Evolutionary conservation across 1,140 invertebrate species (phyloP).

Genomic region (Drosophila burlai): DNA sequence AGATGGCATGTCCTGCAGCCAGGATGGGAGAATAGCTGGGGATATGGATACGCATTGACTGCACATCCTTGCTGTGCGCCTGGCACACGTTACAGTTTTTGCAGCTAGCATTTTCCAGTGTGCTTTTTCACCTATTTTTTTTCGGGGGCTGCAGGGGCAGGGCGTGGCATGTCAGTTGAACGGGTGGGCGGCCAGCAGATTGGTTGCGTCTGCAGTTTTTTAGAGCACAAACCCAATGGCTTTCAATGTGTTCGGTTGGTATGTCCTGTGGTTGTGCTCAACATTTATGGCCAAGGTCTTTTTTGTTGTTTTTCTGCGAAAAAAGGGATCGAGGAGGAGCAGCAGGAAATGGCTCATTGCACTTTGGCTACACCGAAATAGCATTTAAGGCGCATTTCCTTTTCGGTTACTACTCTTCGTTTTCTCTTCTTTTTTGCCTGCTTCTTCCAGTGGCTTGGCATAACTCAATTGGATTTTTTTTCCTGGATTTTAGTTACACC

Average conservation of each 20-base stretch:
- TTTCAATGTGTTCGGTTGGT: slow-evolving; percentile 32
- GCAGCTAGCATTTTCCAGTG: slow-evolving; percentile 19
- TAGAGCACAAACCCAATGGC: slow-evolving; percentile 18
- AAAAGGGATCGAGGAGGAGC: slow-evolving; percentile 8
- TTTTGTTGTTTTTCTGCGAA: background rate
- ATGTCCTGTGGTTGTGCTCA: slow-evolving; percentile 80
- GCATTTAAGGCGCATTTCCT: slow-evolving; percentile 81
- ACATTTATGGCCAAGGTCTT: slow-evolving; percentile 74
- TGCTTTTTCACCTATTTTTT: slow-evolving; percentile 60
- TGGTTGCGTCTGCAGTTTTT: slow-evolving; percentile 73
- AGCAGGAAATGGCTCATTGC: slow-evolving; percentile 79
- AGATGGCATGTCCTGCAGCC: slow-evolving; percentile 58
- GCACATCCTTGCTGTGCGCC: slow-evolving; percentile 50
- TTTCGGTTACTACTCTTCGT: background rate
- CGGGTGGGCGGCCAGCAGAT: slow-evolving; percentile 71
- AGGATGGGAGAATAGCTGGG: slow-evolving; percentile 27
- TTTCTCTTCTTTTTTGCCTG: slow-evolving; percentile 11
- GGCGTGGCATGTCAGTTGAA: slow-evolving; percentile 73
- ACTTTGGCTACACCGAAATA: slow-evolving; percentile 81
- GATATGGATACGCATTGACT: slow-evolving; percentile 66
- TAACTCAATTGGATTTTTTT: slow-evolving; percentile 71
- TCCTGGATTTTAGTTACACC: slow-evolving; percentile 15
- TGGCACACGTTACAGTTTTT: slow-evolving; percentile 75
- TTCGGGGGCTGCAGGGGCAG: background rate
- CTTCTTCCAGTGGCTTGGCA: slow-evolving; percentile 48